Evolutionary conservation across 2,113 vertebrate genomes (phyloP), one percentile per base, ranked within the genome.

Genomic region (Nibea albiflora): DNA sequence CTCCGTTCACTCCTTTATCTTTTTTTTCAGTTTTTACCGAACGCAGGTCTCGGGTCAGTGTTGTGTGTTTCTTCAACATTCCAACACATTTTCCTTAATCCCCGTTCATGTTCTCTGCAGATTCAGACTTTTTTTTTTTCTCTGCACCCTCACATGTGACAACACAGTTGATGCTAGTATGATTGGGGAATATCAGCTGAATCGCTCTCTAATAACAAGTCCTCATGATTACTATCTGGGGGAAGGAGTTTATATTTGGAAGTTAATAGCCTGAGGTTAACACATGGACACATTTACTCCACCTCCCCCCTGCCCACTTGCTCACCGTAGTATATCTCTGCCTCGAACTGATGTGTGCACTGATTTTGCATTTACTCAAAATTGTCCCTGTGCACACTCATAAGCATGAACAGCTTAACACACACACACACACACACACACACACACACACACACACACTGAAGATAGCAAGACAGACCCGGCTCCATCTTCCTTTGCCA

Each of bases 221-320:
- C 75, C 39, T 82, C 62, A 78, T 88, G 74, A 89, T 85, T 83
- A 78, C 79, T 71, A 88, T 92, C 73, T 63, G 75, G 85, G 15
- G 57, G 60, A 85, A 81, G 74, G 76, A 87, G 85, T 88, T 91
- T 88, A 87, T 85, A 80, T 90, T 89, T 85, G 63, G 66, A 87
- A 91, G 79, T 70, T 91, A 91, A 93, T 89, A 90, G 89, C 86
- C 87, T 84, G 76, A 84, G 88, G 89, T 90, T 88, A 93, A 90
- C 73, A 85, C 75, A 73, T 76, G 82, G 68, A 49, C 69, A 76
- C 80, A 64, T 84, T 76, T 58, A 69, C 85, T 80, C 61, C 78
- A 1, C 35, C 70, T n/a, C 56, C 53, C 46, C 52, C 76, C 75
- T 63, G 28, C 28, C 22, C 28, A 62, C 44, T 80, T 22, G 11